Evolutionary conservation across 2,888 invertebrate genomes (phyloP).

Genomic region (Ceraclea dissimilis): DNA sequence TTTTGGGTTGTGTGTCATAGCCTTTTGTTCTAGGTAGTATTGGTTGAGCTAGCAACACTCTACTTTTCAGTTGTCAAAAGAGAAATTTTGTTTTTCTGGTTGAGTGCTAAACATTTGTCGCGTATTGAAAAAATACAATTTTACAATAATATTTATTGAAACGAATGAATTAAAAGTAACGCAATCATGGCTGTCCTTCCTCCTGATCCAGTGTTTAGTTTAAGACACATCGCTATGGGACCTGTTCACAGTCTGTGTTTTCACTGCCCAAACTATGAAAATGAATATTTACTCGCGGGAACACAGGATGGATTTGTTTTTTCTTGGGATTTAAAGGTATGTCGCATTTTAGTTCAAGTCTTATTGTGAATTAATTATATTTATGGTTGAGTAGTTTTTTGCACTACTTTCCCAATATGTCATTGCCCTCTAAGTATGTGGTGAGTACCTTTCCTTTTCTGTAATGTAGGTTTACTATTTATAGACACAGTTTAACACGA

Average conservation of each 20-base stretch:
- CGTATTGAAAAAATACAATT: conserved; percentile 1
- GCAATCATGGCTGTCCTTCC: conserved; percentile 60
- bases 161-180: conserved; percentile 7
- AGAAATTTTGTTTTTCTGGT: conserved; percentile 9
- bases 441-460: background rate
- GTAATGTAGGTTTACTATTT: conserved; percentile 1
- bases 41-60: background rate
- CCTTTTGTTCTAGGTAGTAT: too few relatives aligned
- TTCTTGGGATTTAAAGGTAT: conserved; percentile 73
- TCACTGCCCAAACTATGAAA: conserved; percentile 50
- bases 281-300: conserved; percentile 62
- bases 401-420: background rate
- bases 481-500: background rate
- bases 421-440: background rate
- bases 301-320: conserved; percentile 67
- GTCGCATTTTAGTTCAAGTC: background rate
- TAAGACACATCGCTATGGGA: conserved; percentile 62
- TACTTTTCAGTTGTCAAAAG: conserved; percentile 10
- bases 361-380: conserved; percentile 4
- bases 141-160: conserved; percentile 1
- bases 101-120: conserved; percentile 1
- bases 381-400: background rate
- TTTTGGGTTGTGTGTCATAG: too few relatives aligned
- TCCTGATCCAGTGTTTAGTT: conserved; percentile 68
- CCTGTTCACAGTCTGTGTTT: conserved; percentile 67